phyloP scores from a whole-genome alignment of 1,140 invertebrate genomes.

The Drosophila varians region DNA sequence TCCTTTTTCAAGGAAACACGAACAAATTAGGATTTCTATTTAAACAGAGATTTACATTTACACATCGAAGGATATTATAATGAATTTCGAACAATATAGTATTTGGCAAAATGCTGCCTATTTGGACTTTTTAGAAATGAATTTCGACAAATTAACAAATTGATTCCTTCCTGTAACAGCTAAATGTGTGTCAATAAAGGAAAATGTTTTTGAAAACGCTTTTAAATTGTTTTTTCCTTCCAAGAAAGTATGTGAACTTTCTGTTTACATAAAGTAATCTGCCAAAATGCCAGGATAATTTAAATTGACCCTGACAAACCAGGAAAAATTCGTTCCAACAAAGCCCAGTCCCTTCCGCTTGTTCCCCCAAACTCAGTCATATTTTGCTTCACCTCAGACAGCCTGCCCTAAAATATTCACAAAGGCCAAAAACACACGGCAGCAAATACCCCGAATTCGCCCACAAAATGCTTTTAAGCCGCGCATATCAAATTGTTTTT shows the following conservation, averaged over 20 bases:
- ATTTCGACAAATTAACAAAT: neutral
- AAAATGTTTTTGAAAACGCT: neutral
- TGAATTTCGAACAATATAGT: no score
- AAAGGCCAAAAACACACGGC: constrained; percentile 43
- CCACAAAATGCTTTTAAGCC: constrained; percentile 57
- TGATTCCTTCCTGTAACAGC: no score
- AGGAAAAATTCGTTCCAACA: constrained; percentile 12
- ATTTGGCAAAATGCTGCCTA: no score
- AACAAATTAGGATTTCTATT: constrained; percentile 7
- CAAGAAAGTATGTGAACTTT: neutral
- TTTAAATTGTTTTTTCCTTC: neutral
- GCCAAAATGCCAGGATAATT: constrained; percentile 30
- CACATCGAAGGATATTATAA: no score
- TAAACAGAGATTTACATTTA: neutral
- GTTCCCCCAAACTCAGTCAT: neutral
- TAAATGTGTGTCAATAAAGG: no score
- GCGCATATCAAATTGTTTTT: constrained; percentile 61
- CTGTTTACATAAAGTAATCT: neutral
- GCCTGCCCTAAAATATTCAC: constrained; percentile 48
- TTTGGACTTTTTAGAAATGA: no score
- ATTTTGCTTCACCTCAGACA: constrained; percentile 14
- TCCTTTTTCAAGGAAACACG: neutral
- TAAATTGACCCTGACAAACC: constrained; percentile 43
- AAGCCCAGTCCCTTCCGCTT: constrained; percentile 1
- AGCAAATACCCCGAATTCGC: constrained; percentile 27